Evolutionary conservation across 2,888 invertebrate genomes (phyloP).

Genomic region (Hemicrepidius hirtus): DNA sequence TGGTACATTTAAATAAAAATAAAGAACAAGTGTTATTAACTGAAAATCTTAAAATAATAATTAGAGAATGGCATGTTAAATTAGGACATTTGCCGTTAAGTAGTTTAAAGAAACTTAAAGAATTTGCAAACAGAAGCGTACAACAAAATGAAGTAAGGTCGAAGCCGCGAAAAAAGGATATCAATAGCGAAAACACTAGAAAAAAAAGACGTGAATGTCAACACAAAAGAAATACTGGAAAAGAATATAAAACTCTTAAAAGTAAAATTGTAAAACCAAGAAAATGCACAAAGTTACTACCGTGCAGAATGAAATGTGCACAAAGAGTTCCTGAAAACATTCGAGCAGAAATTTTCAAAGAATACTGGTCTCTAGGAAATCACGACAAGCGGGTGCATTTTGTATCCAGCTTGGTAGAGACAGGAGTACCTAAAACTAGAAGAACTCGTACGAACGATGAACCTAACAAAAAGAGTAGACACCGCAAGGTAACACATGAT

Average conservation of each 20-base stretch:
- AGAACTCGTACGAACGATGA: conserved; percentile 9
- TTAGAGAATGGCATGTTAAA: too few relatives aligned
- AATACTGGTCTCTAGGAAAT: conserved; percentile 2
- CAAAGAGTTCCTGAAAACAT: not conserved
- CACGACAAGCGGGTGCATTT: not conserved
- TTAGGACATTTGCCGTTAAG: too few relatives aligned
- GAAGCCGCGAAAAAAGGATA: too few relatives aligned
- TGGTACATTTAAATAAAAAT: too few relatives aligned
- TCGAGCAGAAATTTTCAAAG: conserved; percentile 1
- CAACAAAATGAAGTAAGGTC: too few relatives aligned
- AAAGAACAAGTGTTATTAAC: too few relatives aligned
- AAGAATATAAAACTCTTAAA: not conserved
- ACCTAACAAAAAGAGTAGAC: conserved; percentile 9
- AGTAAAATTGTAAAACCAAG: not conserved
- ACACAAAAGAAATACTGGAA: conserved; percentile 3
- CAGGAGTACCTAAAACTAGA: conserved; percentile 20
- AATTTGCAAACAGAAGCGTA: too few relatives aligned
- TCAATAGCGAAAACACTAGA: too few relatives aligned
- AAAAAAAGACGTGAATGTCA: not conserved
- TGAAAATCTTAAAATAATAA: too few relatives aligned
- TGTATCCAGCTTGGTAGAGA: not conserved
- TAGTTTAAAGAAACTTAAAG: too few relatives aligned
- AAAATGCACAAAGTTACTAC: not conserved
- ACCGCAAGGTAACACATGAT: conserved; percentile 9
- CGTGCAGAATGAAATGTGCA: not conserved